phyloP scores from a whole-genome alignment of 1,140 invertebrate genomes.

The Pseudoatta argentina region DNA sequence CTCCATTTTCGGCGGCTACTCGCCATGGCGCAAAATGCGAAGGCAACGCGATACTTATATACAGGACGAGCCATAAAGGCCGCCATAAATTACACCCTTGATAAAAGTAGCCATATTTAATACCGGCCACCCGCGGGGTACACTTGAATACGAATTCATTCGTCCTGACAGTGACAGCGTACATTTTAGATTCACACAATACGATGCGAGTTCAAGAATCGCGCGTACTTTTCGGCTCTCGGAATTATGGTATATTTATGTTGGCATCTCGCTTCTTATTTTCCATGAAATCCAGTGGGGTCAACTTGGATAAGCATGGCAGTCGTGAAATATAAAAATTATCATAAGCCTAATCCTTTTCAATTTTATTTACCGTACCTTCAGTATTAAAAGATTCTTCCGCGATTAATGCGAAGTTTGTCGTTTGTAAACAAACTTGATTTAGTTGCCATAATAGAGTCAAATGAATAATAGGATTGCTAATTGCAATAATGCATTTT shows the following conservation, averaged over 20 bases:
- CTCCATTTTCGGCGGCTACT: slow-evolving; percentile 41
- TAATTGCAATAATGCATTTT: neutral
- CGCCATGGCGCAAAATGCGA: slow-evolving; percentile 15
- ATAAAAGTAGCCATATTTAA: slow-evolving; percentile 63
- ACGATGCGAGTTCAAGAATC: slow-evolving; percentile 37
- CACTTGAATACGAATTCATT: slow-evolving; percentile 56
- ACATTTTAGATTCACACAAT: slow-evolving; percentile 41
- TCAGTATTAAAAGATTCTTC: neutral
- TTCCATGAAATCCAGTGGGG: neutral
- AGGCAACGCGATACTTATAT: slow-evolving; percentile 53
- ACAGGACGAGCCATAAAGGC: slow-evolving; percentile 42
- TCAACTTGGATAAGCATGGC: neutral
- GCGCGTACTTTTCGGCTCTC: neutral
- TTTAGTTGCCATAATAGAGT: neutral
- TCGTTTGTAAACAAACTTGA: neutral
- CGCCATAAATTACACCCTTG: slow-evolving; percentile 61
- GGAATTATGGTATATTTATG: slow-evolving; percentile 18
- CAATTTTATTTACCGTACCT: neutral
- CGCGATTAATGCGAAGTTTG: neutral
- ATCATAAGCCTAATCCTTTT: neutral
- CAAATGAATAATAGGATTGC: neutral
- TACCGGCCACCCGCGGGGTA: slow-evolving; percentile 15
- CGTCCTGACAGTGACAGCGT: slow-evolving; percentile 34
- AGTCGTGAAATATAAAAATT: slow-evolving; percentile 20
- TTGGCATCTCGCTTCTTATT: neutral